A percentile compares a stretch with the other conserved stretches of the same genome.
Evolutionary conservation across 2,888 invertebrate species (phyloP).

Genomic region (Ophraella communa): DNA sequence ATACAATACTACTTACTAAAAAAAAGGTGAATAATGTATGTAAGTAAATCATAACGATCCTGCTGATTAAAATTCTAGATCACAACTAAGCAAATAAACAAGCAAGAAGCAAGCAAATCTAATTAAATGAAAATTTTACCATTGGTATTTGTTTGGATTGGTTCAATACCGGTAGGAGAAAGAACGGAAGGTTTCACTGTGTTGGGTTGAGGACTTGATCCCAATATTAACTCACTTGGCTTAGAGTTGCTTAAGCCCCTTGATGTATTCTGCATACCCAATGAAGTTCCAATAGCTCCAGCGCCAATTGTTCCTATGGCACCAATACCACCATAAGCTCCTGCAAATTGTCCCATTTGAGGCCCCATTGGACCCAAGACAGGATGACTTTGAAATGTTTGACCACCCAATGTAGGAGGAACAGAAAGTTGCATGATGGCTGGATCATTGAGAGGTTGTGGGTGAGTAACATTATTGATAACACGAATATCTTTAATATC

Average conservation of each 20-base stretch:
- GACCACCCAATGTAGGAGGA: slow-evolving; percentile 72
- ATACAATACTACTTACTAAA: background rate
- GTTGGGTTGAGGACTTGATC: slow-evolving; percentile 47
- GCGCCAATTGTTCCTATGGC: slow-evolving; percentile 51
- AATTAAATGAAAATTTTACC: slow-evolving; percentile 56
- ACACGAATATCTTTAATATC: slow-evolving; percentile 99
- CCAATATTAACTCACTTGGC: slow-evolving; percentile 71
- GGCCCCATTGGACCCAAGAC: slow-evolving; percentile 67
- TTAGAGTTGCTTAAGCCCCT: slow-evolving; percentile 52
- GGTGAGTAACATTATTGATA: slow-evolving; percentile 82
- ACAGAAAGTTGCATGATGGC: slow-evolving; percentile 94
- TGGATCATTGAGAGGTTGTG: slow-evolving; percentile 87
- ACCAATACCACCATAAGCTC: slow-evolving; percentile 61
- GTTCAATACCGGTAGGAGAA: slow-evolving; percentile 60
- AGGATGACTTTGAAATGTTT: slow-evolving; percentile 73
- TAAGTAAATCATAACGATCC: background rate
- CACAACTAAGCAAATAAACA: slow-evolving; percentile 18
- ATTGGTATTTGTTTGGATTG: slow-evolving; percentile 55
- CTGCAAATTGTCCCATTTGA: slow-evolving; percentile 61
- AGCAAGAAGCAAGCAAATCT: slow-evolving; percentile 13
- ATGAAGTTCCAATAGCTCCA: slow-evolving; percentile 43
- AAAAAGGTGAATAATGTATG: background rate
- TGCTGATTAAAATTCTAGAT: background rate
- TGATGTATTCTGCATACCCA: slow-evolving; percentile 56
- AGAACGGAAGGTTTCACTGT: slow-evolving; percentile 51